Evolutionary conservation across 35 echinoderm and acorn worm genomes (phyloP).

Genomic region (Diadema setosum): DNA sequence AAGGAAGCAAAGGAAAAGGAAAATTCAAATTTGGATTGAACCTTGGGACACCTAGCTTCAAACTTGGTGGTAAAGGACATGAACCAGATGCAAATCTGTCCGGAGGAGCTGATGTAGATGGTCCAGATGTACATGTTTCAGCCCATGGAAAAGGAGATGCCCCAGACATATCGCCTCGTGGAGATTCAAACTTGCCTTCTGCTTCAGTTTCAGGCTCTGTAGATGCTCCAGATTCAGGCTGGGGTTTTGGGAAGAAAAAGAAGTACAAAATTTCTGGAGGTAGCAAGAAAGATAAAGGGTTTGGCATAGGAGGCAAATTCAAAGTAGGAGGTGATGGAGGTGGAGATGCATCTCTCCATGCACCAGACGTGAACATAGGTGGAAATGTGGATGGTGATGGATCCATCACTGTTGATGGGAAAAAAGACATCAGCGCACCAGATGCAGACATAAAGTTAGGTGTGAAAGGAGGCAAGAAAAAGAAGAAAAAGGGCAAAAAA

Average conservation of each 20-base stretch:
- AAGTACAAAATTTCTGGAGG: neutral
- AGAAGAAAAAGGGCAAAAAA: constrained; percentile 9
- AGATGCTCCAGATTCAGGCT: constrained; percentile 12
- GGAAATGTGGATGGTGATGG: constrained; percentile 9
- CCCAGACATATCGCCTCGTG: no score
- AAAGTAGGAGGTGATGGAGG: constrained; percentile 12
- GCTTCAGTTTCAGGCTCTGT: neutral
- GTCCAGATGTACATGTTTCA: neutral
- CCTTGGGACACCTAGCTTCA: neutral
- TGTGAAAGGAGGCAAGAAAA: neutral
- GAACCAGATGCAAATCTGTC: neutral
- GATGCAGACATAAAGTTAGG: constrained; percentile 21
- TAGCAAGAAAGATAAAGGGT: constrained; percentile 30
- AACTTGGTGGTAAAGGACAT: constrained; percentile 50
- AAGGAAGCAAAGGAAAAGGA: constrained; percentile 36
- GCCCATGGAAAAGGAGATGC: neutral
- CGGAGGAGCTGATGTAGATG: neutral
- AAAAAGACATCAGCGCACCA: constrained; percentile 15
- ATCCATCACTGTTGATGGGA: neutral
- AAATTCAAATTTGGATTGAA: constrained; percentile 37
- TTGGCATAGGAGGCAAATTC: constrained; percentile 44
- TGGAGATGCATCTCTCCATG: neutral
- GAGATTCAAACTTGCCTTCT: neutral
- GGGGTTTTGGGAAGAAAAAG: constrained; percentile 16
- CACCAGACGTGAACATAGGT: constrained; percentile 22